Percentiles rank a stretch among this genome's conserved stretches.
These are phyloP conservation scores for Thunnus thynnus DNA, from an alignment of 2,113 vertebrate genomes.

Conservation along the genomic window DNA sequence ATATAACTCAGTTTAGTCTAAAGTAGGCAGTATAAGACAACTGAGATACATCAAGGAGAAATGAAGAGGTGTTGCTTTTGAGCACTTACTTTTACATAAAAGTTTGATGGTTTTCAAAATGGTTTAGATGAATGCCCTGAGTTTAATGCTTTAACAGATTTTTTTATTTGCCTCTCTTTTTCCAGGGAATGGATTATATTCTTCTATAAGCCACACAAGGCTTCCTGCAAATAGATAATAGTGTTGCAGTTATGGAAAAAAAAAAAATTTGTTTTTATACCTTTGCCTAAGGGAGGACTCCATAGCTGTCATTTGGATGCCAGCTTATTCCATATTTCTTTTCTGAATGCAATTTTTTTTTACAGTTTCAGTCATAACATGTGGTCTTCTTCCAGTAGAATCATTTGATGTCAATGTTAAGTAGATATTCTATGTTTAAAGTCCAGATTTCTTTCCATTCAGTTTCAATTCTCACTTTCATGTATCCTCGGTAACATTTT, in stretches of 20 bases:
- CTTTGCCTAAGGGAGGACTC: conserved; percentile 37
- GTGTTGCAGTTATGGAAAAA: conserved; percentile 36
- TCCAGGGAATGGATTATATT: conserved; percentile 43
- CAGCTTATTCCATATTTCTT: conserved; percentile 41
- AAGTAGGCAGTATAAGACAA: background rate
- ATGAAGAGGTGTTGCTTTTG: background rate
- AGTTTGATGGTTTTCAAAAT: conserved; percentile 33
- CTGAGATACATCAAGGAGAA: background rate
- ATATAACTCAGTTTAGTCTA: background rate
- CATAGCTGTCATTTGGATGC: conserved; percentile 51
- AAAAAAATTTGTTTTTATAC: conserved; percentile 39
- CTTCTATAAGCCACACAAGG: conserved; percentile 47
- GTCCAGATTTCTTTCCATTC: conserved; percentile 32
- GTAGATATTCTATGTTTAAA: conserved; percentile 1
- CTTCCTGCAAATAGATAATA: conserved; percentile 60
- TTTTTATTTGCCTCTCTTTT: conserved; percentile 32
- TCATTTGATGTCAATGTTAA: conserved; percentile 29
- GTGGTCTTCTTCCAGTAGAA: background rate
- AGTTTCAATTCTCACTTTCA: background rate
- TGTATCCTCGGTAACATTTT: conserved; percentile 33
- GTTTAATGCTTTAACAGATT: conserved; percentile 42
- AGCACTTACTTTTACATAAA: conserved; percentile 22
- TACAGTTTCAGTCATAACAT: background rate
- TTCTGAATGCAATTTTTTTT: conserved; percentile 29
- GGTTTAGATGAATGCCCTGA: conserved; percentile 18